Percentiles rank a stretch among this genome's conserved stretches.
Conservation (phyloP, 2,797 vertebrate genomes). For the Tauraco hartlaubi region DNA sequence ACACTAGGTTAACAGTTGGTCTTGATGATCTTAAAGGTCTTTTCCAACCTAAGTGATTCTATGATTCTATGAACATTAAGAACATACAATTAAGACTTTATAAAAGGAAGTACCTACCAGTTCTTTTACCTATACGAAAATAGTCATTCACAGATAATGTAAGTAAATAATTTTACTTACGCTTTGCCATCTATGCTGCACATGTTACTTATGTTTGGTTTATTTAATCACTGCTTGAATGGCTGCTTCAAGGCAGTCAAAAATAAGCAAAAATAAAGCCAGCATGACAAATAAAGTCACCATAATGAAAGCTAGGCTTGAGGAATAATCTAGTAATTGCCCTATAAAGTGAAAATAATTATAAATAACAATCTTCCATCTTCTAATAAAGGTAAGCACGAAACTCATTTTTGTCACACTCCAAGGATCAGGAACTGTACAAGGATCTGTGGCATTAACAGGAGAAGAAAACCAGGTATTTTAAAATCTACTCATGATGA, state of each 20-base stretch:
- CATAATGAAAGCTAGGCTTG: neutral
- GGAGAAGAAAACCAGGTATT: neutral
- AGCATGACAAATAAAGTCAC: neutral
- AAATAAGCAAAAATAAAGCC: neutral
- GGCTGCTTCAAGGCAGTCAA: neutral
- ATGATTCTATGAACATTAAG: neutral
- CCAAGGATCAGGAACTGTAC: neutral
- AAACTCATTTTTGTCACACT: neutral
- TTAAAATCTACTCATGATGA: neutral
- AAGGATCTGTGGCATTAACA: neutral
- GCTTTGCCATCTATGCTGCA: neutral
- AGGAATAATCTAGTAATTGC: neutral
- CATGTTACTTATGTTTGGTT: neutral
- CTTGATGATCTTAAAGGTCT: too few relatives aligned
- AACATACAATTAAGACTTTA: neutral
- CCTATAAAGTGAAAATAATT: neutral
- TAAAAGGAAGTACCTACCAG: neutral
- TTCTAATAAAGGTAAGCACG: neutral
- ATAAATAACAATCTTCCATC: neutral
- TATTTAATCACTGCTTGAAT: neutral
- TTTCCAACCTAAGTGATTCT: too few relatives aligned
- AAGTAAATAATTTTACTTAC: neutral
- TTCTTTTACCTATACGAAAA: neutral
- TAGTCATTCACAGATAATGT: neutral
- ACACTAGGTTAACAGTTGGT: too few relatives aligned